Evolutionary conservation across 2,113 vertebrate species (phyloP), one percentile per base, ranked within the genome.

Genomic region (Cyanoderma ruficeps): DNA sequence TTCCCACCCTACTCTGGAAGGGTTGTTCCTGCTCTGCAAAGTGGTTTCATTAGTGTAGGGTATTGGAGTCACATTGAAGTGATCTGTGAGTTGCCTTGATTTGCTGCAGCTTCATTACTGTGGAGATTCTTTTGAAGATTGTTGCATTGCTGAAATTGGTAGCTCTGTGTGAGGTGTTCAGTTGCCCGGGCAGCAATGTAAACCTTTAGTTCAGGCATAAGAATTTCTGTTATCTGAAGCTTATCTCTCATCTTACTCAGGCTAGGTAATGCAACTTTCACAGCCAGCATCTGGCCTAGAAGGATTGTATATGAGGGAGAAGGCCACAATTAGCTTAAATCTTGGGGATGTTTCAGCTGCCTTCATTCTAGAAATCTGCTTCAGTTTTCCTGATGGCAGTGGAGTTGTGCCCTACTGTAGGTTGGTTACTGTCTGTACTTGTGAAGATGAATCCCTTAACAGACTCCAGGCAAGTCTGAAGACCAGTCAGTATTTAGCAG

Each of bases 181-280:
- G 49, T 83, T 79, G 56, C 71, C 0, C 14, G 44, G 57, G 28
- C 80, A 88, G 79, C 69, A 75, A 0, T 41, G 57, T 80, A 87
- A 67, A 75, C 81, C 41, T 47, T 70, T 8, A 82, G 30, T 2
- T 4, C 44, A 84, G 37, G n/a, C 28, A 6, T 71, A 63, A 86
- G 85, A 75, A 80, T 82, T 64, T 59, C 39, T 83, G 69, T 77
- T 84, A 68, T 68, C 77, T 92, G 83, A 93, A 72, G 92, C 69
- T 87, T 78, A 39, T 71, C 92, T 86, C 57, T 82, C 42, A 35
- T 91, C 41, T 87, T 64, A 86, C 68, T 33, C 28, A 23, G 60
- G 23, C 31, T 28, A 65, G 57, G 7, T 89, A 77, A 60, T 75
- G 31, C 72, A 89, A 50, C 44, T 81, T 86, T 84, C 56, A 55